phyloP scores from a whole-genome alignment of 2,888 invertebrate genomes.

The Hymenopus coronatus region DNA sequence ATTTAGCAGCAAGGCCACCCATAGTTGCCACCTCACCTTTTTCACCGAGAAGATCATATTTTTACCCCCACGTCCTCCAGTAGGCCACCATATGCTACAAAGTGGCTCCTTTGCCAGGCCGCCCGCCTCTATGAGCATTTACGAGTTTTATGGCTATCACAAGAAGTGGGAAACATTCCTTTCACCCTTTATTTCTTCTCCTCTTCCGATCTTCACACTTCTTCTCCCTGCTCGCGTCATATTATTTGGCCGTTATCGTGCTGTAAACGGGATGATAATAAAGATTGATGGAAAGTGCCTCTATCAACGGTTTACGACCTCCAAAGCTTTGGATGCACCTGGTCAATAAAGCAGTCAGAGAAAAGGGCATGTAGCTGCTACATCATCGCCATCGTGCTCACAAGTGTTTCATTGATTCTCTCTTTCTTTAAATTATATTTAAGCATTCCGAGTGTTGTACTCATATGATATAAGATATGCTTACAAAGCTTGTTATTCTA shows the following conservation, averaged over 20 bases:
- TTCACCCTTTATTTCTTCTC: slow-evolving; percentile 9
- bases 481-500: too few relatives aligned
- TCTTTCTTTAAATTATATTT: too few relatives aligned
- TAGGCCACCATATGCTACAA: slow-evolving; percentile 22
- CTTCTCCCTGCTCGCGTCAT: not conserved
- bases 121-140: not conserved
- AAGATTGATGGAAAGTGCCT: slow-evolving; percentile 19
- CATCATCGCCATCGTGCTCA: too few relatives aligned
- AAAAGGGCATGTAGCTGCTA: too few relatives aligned
- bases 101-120: slow-evolving; percentile 1
- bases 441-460: too few relatives aligned
- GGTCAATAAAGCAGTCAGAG: not conserved
- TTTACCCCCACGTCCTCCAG: not conserved
- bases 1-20: slow-evolving; percentile 18
- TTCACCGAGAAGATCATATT: not conserved
- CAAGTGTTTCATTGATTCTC: too few relatives aligned
- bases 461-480: too few relatives aligned
- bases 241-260: slow-evolving; percentile 12
- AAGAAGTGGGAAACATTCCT: not conserved
- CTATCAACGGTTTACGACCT: not conserved
- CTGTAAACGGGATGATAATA: slow-evolving; percentile 19
- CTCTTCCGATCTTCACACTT: not conserved
- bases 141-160: slow-evolving; percentile 12
- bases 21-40: slow-evolving; percentile 1
- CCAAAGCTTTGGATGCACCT: slow-evolving; percentile 7